These are phyloP conservation scores for Drosophila suzukii DNA, from an alignment of 1,140 invertebrate species.

Conservation along the genomic window DNA sequence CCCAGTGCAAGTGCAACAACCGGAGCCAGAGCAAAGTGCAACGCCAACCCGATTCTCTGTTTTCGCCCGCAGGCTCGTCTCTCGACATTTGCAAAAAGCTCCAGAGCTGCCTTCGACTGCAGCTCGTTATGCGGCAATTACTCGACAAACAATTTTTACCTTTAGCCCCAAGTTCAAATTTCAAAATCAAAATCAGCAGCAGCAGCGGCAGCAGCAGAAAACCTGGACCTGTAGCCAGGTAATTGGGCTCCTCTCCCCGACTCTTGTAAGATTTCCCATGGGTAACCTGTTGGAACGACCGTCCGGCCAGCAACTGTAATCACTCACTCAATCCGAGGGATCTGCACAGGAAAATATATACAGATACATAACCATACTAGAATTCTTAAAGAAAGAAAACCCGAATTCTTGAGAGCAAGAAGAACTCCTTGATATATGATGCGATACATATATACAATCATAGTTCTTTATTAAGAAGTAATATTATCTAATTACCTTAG, in stretches of 20 bases:
- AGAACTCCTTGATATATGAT: no score
- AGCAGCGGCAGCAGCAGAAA: slow-evolving; percentile 25
- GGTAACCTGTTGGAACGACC: slow-evolving; percentile 75
- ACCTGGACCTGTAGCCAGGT: slow-evolving; percentile 47
- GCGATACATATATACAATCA: no score
- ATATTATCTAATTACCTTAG: no score
- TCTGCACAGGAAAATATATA: slow-evolving; percentile 18
- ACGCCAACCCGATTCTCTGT: slow-evolving; percentile 56
- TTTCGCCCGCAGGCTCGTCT: slow-evolving; percentile 42
- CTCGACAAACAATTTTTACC: slow-evolving; percentile 83
- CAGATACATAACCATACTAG: neutral
- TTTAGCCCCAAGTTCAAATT: slow-evolving; percentile 83
- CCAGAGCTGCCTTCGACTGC: slow-evolving; percentile 29
- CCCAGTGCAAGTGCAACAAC: slow-evolving; percentile 34
- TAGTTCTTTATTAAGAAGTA: no score
- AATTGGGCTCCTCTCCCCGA: slow-evolving; percentile 62
- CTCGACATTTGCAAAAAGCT: slow-evolving; percentile 53
- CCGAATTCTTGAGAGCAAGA: neutral
- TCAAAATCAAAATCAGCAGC: slow-evolving; percentile 77
- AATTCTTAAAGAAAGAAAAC: neutral
- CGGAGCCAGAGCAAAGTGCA: slow-evolving; percentile 48
- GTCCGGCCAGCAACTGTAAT: slow-evolving; percentile 61
- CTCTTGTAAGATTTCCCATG: slow-evolving; percentile 73
- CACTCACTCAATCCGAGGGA: slow-evolving; percentile 70
- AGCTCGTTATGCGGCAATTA: slow-evolving; percentile 80